Base-by-base conservation (phyloP, 2,113 vertebrate genomes). In the Erythrocercus mccallii region DNA sequence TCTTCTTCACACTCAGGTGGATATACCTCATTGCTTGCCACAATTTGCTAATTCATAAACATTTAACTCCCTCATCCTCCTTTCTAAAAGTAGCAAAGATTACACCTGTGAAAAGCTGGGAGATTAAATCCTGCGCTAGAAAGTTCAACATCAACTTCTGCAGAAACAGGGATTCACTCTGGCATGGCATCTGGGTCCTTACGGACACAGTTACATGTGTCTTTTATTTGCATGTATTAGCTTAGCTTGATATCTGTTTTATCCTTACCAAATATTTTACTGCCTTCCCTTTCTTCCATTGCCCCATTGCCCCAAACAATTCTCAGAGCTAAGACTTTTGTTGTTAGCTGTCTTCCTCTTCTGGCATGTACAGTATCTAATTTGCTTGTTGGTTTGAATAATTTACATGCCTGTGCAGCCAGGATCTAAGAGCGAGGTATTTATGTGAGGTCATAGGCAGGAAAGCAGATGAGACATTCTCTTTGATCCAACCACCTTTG, bases 401-500 rank as follows among this genome's bases (percentile, higher is more conserved):
- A 94, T 87, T 86, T 70, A 89, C 69, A 76, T 7, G 37, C 56
- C 71, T 78, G 81, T 76, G n/a, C 72, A 94, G 90, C 48, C 40
- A 78, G 80, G 61, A 87, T 94, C 81, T 80, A 48, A 90, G 54
- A 84, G 44, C 0, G 0, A 92, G 31, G 33, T 76, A 35, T 88
- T 90, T 73, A 37, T 74, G 47, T 69, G 66, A 93, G 88, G 81
- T 92, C 8, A 1, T 3, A 81, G 69, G 74, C 47, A 90, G 79
- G 64, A 81, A 83, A 92, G 58, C 24, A 27, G 45, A 83, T 86
- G 86, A 96, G 85, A 88, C n/a, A 1, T 31, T 37, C 42, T 68
- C 73, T 96, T 95, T 97, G 94, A 96, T 96, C 83, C 76, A 16
- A 53, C 27, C 38, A 93, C 83, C 51, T 92, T 90, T 76, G 54